Conservation (phyloP, 2,888 invertebrate species). For the Heliconius hortense region DNA sequence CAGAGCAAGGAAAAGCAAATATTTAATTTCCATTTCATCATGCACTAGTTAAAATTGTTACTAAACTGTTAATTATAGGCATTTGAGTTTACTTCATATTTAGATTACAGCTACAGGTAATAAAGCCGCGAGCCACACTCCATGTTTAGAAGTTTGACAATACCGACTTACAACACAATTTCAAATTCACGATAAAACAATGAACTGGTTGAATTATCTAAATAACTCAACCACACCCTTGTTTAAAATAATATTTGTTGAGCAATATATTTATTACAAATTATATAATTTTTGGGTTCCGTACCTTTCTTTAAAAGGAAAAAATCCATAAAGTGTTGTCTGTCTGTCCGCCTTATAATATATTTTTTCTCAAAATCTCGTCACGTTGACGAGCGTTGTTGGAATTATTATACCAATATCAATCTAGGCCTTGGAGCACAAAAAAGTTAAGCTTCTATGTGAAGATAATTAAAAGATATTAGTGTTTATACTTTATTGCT, state of each 20-base stretch:
- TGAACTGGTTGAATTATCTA: constrained; percentile 14
- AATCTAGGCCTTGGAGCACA: too few species aligned
- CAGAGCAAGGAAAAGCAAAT: too few species aligned
- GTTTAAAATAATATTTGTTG: not conserved
- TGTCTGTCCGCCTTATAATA: too few species aligned
- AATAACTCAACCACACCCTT: constrained; percentile 11
- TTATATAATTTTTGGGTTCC: not conserved
- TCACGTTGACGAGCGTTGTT: too few species aligned
- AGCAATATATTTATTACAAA: not conserved
- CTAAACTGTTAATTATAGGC: constrained; percentile 1
- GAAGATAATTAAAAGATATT: too few species aligned
- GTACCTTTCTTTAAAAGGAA: not conserved
- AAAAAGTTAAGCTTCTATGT: too few species aligned
- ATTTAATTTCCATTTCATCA: not conserved
- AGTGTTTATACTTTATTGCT: too few species aligned
- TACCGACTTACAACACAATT: not conserved
- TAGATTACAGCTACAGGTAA: constrained; percentile 1
- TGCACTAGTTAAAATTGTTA: not conserved
- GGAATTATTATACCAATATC: too few species aligned
- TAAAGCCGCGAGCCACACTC: constrained; percentile 6
- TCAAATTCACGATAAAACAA: constrained; percentile 11
- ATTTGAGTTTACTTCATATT: constrained; percentile 6
- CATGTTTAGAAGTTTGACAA: constrained; percentile 12
- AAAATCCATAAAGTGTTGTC: too few species aligned
- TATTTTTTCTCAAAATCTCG: too few species aligned